These are phyloP conservation scores for Phoebastria nigripes DNA, from an alignment of 2,797 vertebrate species.

Conservation along the genomic window DNA sequence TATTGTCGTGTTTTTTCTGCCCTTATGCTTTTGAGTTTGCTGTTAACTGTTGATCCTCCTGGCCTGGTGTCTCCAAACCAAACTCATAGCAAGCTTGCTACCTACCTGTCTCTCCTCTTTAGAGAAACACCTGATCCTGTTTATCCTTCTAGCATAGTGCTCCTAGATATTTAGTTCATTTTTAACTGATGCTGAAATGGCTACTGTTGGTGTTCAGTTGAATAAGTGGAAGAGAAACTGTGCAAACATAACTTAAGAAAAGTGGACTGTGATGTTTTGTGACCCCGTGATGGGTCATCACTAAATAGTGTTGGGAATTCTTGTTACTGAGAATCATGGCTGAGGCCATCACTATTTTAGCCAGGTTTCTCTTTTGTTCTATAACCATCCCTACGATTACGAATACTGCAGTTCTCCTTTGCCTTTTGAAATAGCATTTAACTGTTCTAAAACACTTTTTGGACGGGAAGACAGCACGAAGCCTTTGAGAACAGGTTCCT, in stretches of 20 bases:
- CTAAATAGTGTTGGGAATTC: not conserved
- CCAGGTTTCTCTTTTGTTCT: not conserved
- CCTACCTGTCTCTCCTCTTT: not conserved
- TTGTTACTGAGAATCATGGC: not conserved
- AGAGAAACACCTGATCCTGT: not conserved
- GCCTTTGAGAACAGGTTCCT: not conserved
- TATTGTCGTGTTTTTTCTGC: not conserved
- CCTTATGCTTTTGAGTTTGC: not conserved
- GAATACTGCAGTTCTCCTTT: not conserved
- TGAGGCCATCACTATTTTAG: not conserved
- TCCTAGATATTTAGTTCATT: not conserved
- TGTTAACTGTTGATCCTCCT: not conserved
- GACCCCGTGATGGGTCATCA: rapidly evolving
- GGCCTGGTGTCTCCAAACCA: not conserved
- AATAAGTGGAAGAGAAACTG: not conserved
- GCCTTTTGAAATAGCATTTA: not conserved
- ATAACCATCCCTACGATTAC: rapidly evolving
- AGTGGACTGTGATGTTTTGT: not conserved
- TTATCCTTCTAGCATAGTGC: not conserved
- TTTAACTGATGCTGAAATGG: not conserved
- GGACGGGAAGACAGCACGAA: not conserved
- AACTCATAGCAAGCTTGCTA: not conserved
- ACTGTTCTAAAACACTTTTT: not conserved
- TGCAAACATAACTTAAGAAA: not conserved
- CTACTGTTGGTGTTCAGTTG: not conserved